Base-by-base conservation (phyloP, 2,113 vertebrate species). In the Nansenia antarctica region DNA sequence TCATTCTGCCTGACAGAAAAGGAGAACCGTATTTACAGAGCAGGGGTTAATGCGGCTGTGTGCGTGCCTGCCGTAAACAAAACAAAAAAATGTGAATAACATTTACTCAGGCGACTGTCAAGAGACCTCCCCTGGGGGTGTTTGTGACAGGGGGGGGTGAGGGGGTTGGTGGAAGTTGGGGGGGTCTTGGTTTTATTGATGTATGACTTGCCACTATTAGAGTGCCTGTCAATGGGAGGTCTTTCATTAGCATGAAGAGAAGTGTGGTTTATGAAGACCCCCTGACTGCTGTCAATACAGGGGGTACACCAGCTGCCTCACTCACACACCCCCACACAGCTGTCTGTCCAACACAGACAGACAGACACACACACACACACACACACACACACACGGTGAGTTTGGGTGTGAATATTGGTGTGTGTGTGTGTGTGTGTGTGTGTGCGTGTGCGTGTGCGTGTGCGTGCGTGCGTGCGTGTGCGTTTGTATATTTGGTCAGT, bases 221-320 rank as follows among this genome's bases (percentile, higher is more conserved):
- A 74, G 37, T 52, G 49, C 54, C 27, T n/a, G 22, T 64, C 29
- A 67, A 59, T 27, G 57, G 57, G 52, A 64, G 22, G 53, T 32
- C 42, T 59, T 57, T 70, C 4, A 59, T 45, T 66, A 63, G 45
- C 15, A 22, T 22, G 14, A 29, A 65, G 57, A 59, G 54, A 15
- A 45, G 64, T 73, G 70, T 73, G 54, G 70, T 53, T 45, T 35
- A 57, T 4, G 61, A 67, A 61, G 49, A 54, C 35, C 57, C 52
- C 15, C 65, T 39, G 34, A 67, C 70, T 59, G 72, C 67, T 77
- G 71, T 77, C 78, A 73, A 69, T 52, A 9, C 67, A 84, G 76
- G 68, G n/a, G 66, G 61, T 52, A 67, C 53, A 58, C 42, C 81
- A 86, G 73, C 80, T 82, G 80, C 65, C 22, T 61, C 9, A 30